Base-by-base conservation (phyloP, 2,113 vertebrate species). In the Salminus brasiliensis region DNA sequence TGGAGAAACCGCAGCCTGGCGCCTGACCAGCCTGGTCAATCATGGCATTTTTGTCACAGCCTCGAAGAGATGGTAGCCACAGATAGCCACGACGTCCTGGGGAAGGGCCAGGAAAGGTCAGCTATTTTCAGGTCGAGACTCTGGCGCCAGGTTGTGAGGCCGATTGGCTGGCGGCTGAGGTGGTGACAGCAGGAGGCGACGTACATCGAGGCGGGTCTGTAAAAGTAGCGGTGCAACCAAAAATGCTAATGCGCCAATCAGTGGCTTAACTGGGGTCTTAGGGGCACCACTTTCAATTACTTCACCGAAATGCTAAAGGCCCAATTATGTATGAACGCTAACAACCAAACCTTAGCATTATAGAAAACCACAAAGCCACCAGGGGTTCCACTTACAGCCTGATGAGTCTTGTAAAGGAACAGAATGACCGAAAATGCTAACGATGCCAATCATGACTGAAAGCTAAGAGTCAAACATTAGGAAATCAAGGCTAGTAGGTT, bases 81-180 rank as follows among this genome's bases (percentile, higher is more conserved):
- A 65, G 60, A 60, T 5, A 29, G 66, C 80, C 65, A 43, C 71
- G 76, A 53, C 75, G 81, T n/a, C 59, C 72, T 18, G 62, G 74
- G 59, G 65, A 43, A 29, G 59, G 69, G 78, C 67, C 73, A 80
- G 43, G 45, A 70, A 4, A 30, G 63, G 57, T 21, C 45, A 49
- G 41, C 30, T 79, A 72, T 81, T 84, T 84, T 79, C 73, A 80
- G 80, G 76, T 62, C 23, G 68, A 76, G 52, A 81, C 67, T 52
- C 63, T 81, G 75, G 76, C 53, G 47, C 76, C 74, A 78, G 39
- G 69, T 60, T 57, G 36, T 75, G 23, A 65, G 60, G 73, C 53
- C n/a, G 16, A 76, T 39, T 13, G 72, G 23, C 25, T 16, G 15
- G 74, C 23, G 27, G 53, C 30, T 3, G 32, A 63, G 25, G 41